Base-by-base conservation (phyloP, 2,113 vertebrate genomes). In the Astatoreochromis straeleni region DNA sequence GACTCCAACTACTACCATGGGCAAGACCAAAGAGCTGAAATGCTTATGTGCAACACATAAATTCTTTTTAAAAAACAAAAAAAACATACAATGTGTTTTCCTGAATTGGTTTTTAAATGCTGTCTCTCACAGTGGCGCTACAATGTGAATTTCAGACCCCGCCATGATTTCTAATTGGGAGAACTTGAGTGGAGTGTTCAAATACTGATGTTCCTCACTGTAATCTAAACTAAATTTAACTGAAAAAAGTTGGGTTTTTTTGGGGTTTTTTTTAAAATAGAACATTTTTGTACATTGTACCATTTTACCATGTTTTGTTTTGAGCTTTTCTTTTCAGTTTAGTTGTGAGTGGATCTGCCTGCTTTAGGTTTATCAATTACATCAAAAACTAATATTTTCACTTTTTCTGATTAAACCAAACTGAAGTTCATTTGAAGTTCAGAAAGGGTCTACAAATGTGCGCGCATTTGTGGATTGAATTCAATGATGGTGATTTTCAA, bases 221-320 rank as follows among this genome's bases (percentile, higher is more conserved):
- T n/a, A n/a, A n/a, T n/a, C n/a, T n/a, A n/a, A n/a, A n/a, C n/a
- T n/a, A n/a, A n/a, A n/a, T n/a, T n/a, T n/a, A n/a, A n/a, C n/a
- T n/a, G n/a, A n/a, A 35, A 54, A 21, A 54, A 19, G 7, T 29
- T 57, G 2, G 1, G 2, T 2, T 54, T 4, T 0, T 7, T n/a
- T n/a, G n/a, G n/a, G n/a, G 10, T 10, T 19, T 8, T 5, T 10
- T 2, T 55, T 55, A 13, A 7, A 33, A 35, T 63, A 33, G 58
- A 63, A 33, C 0, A 19, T 63, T 63, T 38, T 38, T 68, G 33
- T 13, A 21, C 33, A 21, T 68, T 40, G 33, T 38, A 21, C 33
- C 60, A 65, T n/a, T 65, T 38, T 12, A 7, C 17, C 31, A n/a
- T 65, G 60, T 65, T 65, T 65, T 65, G 31, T 35, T 65, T 65